phyloP scores from a whole-genome alignment of 1,140 invertebrate species.

The Camponotus vicinus region DNA sequence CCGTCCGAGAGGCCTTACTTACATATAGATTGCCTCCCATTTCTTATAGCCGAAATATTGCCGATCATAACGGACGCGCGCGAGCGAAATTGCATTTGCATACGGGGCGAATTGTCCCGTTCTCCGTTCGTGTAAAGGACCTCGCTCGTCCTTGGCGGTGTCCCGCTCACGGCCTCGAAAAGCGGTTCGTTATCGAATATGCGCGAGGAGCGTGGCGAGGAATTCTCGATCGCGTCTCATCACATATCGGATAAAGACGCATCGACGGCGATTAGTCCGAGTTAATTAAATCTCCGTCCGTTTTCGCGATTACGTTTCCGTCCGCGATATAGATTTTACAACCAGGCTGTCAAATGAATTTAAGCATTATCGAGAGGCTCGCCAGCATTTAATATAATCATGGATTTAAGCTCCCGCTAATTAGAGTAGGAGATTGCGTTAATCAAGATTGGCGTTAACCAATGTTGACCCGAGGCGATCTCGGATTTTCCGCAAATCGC shows the following conservation, averaged over 20 bases:
- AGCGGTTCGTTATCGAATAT: conserved; percentile 52
- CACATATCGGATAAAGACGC: conserved; percentile 6
- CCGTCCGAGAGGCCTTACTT: conserved; percentile 73
- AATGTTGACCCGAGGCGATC: conserved; percentile 24
- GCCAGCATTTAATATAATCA: conserved; percentile 10
- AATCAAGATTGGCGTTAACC: conserved; percentile 49
- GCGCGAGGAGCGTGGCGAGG: background rate
- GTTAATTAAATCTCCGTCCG: conserved; percentile 51
- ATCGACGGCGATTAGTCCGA: background rate
- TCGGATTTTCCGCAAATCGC: background rate
- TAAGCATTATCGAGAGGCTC: conserved; percentile 40
- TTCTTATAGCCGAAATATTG: conserved; percentile 79
- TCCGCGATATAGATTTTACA: conserved; percentile 14
- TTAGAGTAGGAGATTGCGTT: conserved; percentile 49
- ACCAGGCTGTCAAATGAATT: conserved; percentile 33
- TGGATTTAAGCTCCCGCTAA: conserved; percentile 44
- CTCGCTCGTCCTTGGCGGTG: conserved; percentile 67
- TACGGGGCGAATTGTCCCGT: conserved; percentile 76
- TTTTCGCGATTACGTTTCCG: conserved; percentile 20
- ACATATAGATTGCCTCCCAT: conserved; percentile 80
- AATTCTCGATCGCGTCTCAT: background rate
- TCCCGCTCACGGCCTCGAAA: conserved; percentile 59
- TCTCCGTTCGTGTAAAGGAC: conserved; percentile 63
- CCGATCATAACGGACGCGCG: conserved; percentile 72
- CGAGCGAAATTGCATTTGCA: conserved; percentile 79